Conservation (phyloP, 1,140 invertebrate genomes). For the Phortica variegata region DNA sequence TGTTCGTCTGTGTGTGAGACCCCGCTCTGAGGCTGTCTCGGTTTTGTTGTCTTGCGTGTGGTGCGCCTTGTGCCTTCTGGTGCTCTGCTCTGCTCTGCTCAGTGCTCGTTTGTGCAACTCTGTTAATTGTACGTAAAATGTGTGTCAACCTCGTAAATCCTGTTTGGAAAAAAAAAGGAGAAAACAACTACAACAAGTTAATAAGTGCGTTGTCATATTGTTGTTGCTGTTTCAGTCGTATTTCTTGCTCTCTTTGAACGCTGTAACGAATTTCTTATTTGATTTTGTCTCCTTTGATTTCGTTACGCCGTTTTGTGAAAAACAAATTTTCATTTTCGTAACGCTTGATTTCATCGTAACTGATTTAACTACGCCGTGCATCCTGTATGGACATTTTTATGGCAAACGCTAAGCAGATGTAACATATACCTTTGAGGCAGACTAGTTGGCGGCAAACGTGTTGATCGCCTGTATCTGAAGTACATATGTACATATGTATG, state of each 20-base stretch:
- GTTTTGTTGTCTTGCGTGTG: too few relatives aligned
- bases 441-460: slow-evolving; percentile 3
- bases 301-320: slow-evolving; percentile 22
- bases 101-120: not conserved
- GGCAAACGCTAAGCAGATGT: not conserved
- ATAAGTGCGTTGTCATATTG: slow-evolving; percentile 28
- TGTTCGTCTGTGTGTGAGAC: not conserved
- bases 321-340: slow-evolving; percentile 42
- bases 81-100: not conserved
- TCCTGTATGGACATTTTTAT: slow-evolving; percentile 22
- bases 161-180: slow-evolving; percentile 47
- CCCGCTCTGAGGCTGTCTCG: not conserved
- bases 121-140: slow-evolving; percentile 23
- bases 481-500: too few relatives aligned
- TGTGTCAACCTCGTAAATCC: slow-evolving; percentile 50
- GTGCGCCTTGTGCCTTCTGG: slow-evolving; percentile 13
- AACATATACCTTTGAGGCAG: slow-evolving; percentile 31
- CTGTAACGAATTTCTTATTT: slow-evolving; percentile 31
- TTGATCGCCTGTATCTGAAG: too few relatives aligned
- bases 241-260: slow-evolving; percentile 18
- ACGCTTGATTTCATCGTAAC: slow-evolving; percentile 45
- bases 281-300: slow-evolving; percentile 41
- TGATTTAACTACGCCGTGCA: slow-evolving; percentile 11
- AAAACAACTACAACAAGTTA: too few relatives aligned
- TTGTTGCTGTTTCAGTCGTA: slow-evolving; percentile 20